Evolutionary conservation across 64 coral and sea anemone genomes (phyloP), one percentile per base, ranked within the genome.

Genomic region (Dendronephthya gigantea): DNA sequence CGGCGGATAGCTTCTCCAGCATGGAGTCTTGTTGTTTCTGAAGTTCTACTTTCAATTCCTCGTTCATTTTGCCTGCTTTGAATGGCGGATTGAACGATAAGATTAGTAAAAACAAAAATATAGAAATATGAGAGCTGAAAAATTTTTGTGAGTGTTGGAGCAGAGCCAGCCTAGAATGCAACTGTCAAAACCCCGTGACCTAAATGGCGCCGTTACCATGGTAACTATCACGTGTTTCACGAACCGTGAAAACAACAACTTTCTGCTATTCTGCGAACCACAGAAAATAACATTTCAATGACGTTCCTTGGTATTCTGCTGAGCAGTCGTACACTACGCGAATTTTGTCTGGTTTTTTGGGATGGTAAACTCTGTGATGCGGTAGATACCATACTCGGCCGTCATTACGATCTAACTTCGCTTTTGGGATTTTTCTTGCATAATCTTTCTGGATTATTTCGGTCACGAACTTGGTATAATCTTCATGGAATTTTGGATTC

Each of bases 331-430:
- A 88, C 12, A 92, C 86, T 38, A 88, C 83, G 36, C 82, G 68
- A 28, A 88, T 83, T 41, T 88, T 84, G 13, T 88, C 58, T 12
- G 85, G 82, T 81, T 88, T 92, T 72, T 84, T 27, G 1, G 40
- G 82, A 29, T 92, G 85, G 70, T 88, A 88, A 43, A 91, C 39
- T 43, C 22, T 34, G 51, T 92, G 90, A 59, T 84, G 90, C 27
- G 90, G 90, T 6, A 92, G 29, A 55, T 88, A 92, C 90, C 82
- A 92, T 12, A 85, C 72, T 48, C 68, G 84, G 1, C 30, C 86
- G 31, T 88, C 83, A 84, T 74, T 68, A 36, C 87, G 82, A 49
- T 87, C 37, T 39, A 88, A 45, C 31, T 92, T 36, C 49, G 4
- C 36, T 49, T 79, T 68, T n/a, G 90, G 83, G 36, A 59, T 47